These are phyloP conservation scores for Chelonus formosanus DNA, from an alignment of 2,888 invertebrate genomes.

Conservation along the genomic window DNA sequence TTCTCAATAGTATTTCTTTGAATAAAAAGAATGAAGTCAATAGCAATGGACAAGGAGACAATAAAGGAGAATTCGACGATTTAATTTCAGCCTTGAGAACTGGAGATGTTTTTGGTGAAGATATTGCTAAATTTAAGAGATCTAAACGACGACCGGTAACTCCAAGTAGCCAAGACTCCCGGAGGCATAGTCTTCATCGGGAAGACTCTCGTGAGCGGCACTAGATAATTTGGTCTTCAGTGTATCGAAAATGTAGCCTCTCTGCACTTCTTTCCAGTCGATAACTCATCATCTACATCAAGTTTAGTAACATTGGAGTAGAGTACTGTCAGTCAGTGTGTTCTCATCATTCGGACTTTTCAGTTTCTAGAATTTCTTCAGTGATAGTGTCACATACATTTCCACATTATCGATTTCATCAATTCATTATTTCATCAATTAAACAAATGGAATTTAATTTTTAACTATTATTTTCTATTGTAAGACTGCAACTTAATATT, in stretches of 20 bases:
- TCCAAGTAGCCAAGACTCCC: slow-evolving; percentile 69
- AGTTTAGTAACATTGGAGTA: too few relatives aligned
- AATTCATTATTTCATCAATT: too few relatives aligned
- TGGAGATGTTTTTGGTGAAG: slow-evolving; percentile 95
- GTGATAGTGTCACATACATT: too few relatives aligned
- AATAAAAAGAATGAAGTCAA: slow-evolving; percentile 71
- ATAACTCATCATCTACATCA: too few relatives aligned
- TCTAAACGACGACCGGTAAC: slow-evolving; percentile 75
- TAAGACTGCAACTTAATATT: slow-evolving; percentile 16
- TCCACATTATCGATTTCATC: too few relatives aligned
- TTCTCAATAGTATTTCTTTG: slow-evolving; percentile 78
- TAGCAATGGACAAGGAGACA: slow-evolving; percentile 69
- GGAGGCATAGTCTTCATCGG: slow-evolving; percentile 71
- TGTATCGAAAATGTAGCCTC: too few relatives aligned
- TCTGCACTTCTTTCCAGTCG: too few relatives aligned
- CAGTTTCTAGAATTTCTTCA: too few relatives aligned
- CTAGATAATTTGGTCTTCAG: slow-evolving; percentile 37
- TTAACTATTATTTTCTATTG: slow-evolving; percentile 6
- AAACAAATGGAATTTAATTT: too few relatives aligned
- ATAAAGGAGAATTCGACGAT: slow-evolving; percentile 94
- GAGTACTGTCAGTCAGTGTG: too few relatives aligned
- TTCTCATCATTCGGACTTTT: too few relatives aligned
- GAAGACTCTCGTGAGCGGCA: slow-evolving; percentile 76
- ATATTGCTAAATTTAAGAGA: slow-evolving; percentile 90
- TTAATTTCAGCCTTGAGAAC: slow-evolving; percentile 93